Evolutionary conservation across 1,140 invertebrate genomes (phyloP), one percentile per base, ranked within the genome.

Genomic region (Cotesia glomerata): DNA sequence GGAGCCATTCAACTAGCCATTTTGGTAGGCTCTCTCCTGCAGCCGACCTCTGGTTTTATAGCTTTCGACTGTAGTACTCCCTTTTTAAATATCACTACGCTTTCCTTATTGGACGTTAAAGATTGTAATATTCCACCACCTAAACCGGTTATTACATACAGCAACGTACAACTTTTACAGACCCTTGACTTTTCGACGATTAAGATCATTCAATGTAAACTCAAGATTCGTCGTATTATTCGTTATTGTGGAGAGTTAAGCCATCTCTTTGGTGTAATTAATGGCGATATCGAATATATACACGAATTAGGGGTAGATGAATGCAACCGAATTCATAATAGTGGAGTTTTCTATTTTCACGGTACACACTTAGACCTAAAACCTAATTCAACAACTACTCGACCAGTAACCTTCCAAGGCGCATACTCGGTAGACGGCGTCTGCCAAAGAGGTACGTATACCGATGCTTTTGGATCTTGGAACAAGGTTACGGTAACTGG

Each of bases 81-180:
- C 1, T 3, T 35, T 1, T 5, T 63, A 49, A 73, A 73, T 39
- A 34, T 69, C 0, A 73, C 72, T 1, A 69, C 56, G 3, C 11
- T 68, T 4, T 74, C 63, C 4, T n/a, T 68, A 14, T 9, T 63
- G 3, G 59, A 70, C 4, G 34, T 74, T 5, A 54, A 54, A 34
- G 54, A 70, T 8, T 74, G 67, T 39, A 52, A 70, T 9, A 14
- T 74, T n/a, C 72, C 72, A n/a, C 9, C 8, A 7, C 7, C 14
- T 4, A 16, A 63, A 64, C 45, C 62, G 3, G 64, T 4, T 8
- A 16, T 35, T 2, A 13, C 0, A 11, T 8, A 54, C 0, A 54
- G 36, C n/a, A 34, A 64, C 3, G 35, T 74, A 5, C 72, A 74
- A 56, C 49, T 74, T 1, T n/a, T 70, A 5, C 72, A 74, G 70